A percentile compares a stretch with the other conserved stretches of the same genome.
These are phyloP conservation scores for Oncorhynchus clarkii DNA, from an alignment of 2,113 vertebrate genomes.

Conservation along the genomic window DNA sequence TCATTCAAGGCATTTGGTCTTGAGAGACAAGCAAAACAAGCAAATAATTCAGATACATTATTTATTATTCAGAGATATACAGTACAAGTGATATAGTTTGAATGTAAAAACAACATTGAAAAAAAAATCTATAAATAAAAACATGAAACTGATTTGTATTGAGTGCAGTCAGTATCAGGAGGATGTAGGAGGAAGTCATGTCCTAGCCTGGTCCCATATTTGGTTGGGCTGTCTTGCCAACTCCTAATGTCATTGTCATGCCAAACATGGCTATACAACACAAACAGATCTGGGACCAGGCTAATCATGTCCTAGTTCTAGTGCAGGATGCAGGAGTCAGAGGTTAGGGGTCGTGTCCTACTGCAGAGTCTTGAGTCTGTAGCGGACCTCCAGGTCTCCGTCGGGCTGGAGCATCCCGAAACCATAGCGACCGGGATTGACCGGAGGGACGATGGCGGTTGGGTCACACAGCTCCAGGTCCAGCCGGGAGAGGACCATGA, in stretches of 20 bases:
- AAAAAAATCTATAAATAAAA: too few species aligned
- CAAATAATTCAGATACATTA: background rate
- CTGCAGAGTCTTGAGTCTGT: constrained; percentile 57
- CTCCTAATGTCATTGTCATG: background rate
- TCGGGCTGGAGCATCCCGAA: constrained; percentile 80
- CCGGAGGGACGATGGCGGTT: constrained; percentile 56
- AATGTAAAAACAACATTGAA: too few species aligned
- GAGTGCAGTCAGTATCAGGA: too few species aligned
- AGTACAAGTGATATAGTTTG: too few species aligned
- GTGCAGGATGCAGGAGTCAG: background rate
- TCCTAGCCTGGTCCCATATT: too few species aligned
- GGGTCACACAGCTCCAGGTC: constrained; percentile 72
- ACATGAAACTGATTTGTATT: too few species aligned
- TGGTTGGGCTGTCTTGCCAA: too few species aligned
- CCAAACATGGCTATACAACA: background rate
- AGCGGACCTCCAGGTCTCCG: constrained; percentile 67
- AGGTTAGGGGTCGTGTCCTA: background rate
- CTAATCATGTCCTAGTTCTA: background rate
- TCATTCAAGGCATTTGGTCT: background rate
- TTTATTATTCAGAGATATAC: too few species aligned
- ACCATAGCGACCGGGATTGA: constrained; percentile 72
- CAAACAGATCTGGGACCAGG: background rate
- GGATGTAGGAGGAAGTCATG: too few species aligned
- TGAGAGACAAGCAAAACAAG: background rate
- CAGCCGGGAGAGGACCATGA: constrained; percentile 72